Evolutionary conservation across 2,888 invertebrate species (phyloP), one percentile per base, ranked within the genome.

Genomic region (Lepeophtheirus nordmannii): DNA sequence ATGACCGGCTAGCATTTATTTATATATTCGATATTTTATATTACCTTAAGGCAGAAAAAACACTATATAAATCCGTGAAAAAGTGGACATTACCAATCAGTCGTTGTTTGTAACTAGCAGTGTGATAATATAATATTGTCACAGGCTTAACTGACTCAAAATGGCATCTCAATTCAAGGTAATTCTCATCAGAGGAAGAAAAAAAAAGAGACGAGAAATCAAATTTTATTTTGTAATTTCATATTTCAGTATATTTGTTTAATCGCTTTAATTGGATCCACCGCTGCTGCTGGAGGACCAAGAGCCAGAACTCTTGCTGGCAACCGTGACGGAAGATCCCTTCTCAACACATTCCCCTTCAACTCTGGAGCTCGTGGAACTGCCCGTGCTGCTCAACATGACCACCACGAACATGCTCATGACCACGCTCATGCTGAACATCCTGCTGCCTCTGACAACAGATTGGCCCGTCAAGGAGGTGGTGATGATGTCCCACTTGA

Each of bases 281-380:
- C 17, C 14, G 53, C 53, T n/a, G 53, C 53, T n/a, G 14, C 53
- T 46, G 53, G 53, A 46, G 53, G 53, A n/a, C 53, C 53, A 46
- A 14, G 53, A 46, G 53, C 53, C 1, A 46, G 14, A n/a, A 14
- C 53, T 46, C 17, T 46, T 14, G 7, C 30, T 30, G 17, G 1
- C 53, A 46, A 17, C 20, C 17, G 64, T 56, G 30, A 56, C 1
- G 64, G 22, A 10, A 20, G 23, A 37, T 56, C 64, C 23, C 53
- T 64, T 14, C 56, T 64, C n/a, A 64, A 64, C 10, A 64, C 64
- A 1, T 64, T 64, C 64, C 64, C 64, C 30, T 64, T 64, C 64
- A 64, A 64, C 2, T 57, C 5, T 17, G 23, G 41, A 8, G 39
- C 56, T 23, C 53, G 41, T n/a, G 39, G 20, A 41, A 22, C 17